These are phyloP conservation scores for Sminthopsis crassicaudata DNA, from an alignment of 2,113 vertebrate species.

Conservation along the genomic window DNA sequence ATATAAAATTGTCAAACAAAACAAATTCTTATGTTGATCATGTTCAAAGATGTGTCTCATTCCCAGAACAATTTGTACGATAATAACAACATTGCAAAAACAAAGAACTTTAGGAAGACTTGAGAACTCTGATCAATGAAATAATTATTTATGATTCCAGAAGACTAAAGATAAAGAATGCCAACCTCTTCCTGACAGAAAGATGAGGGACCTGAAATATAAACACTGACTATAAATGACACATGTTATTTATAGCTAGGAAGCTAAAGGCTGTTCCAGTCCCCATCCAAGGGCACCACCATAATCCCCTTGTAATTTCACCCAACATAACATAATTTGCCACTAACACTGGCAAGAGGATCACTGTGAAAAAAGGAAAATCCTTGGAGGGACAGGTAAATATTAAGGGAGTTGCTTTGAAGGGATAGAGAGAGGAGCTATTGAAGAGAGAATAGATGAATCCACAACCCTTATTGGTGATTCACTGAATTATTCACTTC, in stretches of 20 bases:
- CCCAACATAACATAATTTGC: neutral
- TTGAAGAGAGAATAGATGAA: neutral
- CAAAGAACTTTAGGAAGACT: neutral
- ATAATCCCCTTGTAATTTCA: neutral
- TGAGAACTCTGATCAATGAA: neutral
- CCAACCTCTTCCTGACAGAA: neutral
- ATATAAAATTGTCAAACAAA: neutral
- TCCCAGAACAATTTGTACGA: neutral
- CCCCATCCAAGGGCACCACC: neutral
- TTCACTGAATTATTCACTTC: neutral
- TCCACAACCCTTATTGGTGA: neutral
- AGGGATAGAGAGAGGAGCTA: neutral
- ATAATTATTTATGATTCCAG: neutral
- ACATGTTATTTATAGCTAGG: neutral
- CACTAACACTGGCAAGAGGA: neutral
- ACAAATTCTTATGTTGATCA: neutral
- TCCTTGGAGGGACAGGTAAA: neutral
- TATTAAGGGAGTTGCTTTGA: neutral
- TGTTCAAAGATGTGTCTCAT: neutral
- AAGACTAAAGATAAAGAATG: neutral
- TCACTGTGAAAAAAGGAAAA: too few relatives aligned
- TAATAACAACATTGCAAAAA: neutral
- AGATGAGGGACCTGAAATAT: neutral
- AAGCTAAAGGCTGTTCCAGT: neutral
- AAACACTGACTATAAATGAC: neutral